A percentile compares a stretch with the other conserved stretches of the same genome.
Evolutionary conservation across 2,113 vertebrate species (phyloP).

Genomic region (Cynoglossus semilaevis): DNA sequence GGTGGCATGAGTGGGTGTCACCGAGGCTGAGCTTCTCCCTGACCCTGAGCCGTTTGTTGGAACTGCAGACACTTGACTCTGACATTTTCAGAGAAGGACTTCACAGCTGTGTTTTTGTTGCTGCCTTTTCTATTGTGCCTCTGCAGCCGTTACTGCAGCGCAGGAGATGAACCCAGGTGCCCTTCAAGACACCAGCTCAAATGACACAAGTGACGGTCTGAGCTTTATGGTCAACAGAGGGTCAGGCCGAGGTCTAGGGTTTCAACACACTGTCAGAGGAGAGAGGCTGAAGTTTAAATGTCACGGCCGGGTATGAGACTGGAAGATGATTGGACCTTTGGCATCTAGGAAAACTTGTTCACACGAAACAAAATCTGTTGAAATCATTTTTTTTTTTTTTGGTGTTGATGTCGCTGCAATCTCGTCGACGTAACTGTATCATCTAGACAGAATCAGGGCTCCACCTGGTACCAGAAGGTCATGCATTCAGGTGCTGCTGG

Average conservation of each 20-base stretch:
- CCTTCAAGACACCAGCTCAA: slow-evolving; percentile 46
- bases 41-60: too few species aligned
- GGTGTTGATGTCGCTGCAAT: too few species aligned
- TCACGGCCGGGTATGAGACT: slow-evolving; percentile 55
- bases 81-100: slow-evolving; percentile 31
- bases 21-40: too few species aligned
- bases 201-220: slow-evolving; percentile 37
- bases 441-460: too few species aligned
- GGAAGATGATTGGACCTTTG: not conserved
- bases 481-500: too few species aligned
- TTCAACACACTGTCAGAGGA: slow-evolving; percentile 62
- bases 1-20: too few species aligned
- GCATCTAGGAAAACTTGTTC: too few species aligned
- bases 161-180: slow-evolving; percentile 11
- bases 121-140: slow-evolving; percentile 1
- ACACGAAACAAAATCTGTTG: too few species aligned
- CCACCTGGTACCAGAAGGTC: too few species aligned
- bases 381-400: too few species aligned
- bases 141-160: slow-evolving; percentile 2
- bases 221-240: slow-evolving; percentile 54
- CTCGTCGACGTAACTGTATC: too few species aligned
- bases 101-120: slow-evolving; percentile 11
- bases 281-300: slow-evolving; percentile 61
- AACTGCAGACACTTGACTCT: too few species aligned
- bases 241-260: slow-evolving; percentile 60